These are phyloP conservation scores for Pissodes strobi DNA, from an alignment of 1,140 invertebrate species.

Conservation along the genomic window DNA sequence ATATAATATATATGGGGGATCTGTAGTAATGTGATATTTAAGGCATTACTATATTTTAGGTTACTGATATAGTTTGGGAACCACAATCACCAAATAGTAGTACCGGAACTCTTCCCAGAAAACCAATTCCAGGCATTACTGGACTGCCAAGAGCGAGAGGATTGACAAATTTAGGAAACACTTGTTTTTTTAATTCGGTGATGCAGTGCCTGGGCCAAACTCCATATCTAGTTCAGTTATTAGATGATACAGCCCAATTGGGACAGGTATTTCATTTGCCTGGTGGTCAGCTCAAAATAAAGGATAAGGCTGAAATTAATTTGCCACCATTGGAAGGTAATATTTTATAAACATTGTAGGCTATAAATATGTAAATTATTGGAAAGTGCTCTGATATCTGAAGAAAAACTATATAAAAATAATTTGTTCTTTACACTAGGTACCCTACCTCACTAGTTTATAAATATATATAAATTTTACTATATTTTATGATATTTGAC, in stretches of 20 bases:
- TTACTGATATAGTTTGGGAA: constrained; percentile 31
- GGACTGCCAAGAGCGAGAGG: constrained; percentile 66
- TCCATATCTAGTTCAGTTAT: constrained; percentile 73
- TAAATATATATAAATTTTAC: no score
- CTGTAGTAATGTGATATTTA: no score
- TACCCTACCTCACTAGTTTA: no score
- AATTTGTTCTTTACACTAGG: no score
- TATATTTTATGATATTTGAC: no score
- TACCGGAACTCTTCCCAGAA: constrained; percentile 35
- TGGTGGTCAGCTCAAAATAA: constrained; percentile 66
- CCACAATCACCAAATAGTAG: not conserved
- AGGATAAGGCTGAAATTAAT: constrained; percentile 53
- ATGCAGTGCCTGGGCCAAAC: constrained; percentile 90
- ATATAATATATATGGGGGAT: no score
- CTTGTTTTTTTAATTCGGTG: constrained; percentile 96
- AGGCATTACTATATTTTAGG: no score
- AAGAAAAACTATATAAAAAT: no score
- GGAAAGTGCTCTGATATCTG: not conserved
- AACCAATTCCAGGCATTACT: not conserved
- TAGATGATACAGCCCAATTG: constrained; percentile 70
- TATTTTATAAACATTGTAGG: no score
- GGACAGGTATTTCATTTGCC: constrained; percentile 72
- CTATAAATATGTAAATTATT: not conserved
- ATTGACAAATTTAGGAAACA: constrained; percentile 88
- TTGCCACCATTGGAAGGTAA: constrained; percentile 54